These are phyloP conservation scores for Linyphia triangularis DNA, from an alignment of 2,888 invertebrate genomes.

Conservation along the genomic window DNA sequence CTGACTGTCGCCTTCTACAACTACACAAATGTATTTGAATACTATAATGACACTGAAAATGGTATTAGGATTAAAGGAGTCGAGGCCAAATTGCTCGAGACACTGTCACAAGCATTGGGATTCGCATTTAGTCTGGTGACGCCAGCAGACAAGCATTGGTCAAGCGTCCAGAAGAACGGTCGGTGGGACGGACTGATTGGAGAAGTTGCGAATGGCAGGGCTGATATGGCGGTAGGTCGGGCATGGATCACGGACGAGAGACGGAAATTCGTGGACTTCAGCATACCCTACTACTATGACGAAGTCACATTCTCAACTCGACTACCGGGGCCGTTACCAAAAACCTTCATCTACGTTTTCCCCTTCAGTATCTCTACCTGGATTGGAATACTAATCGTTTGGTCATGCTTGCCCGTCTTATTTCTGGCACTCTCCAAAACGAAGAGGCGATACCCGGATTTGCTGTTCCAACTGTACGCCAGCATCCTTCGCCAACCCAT, in stretches of 20 bases:
- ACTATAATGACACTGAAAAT: not conserved
- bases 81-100: not conserved
- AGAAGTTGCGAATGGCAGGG: not conserved
- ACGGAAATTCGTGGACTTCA: conserved; percentile 3
- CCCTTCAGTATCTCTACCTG: not conserved
- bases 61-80: not conserved
- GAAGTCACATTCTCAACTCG: conserved; percentile 6
- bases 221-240: not conserved
- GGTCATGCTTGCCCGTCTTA: not conserved
- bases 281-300: not conserved
- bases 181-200: not conserved
- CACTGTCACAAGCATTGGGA: not conserved
- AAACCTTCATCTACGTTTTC: not conserved
- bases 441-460: not conserved
- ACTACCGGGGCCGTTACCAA: not conserved
- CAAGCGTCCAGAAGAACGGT: not conserved
- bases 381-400: not conserved
- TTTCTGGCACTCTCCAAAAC: not conserved
- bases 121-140: not conserved
- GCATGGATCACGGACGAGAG: not conserved
- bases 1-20: not conserved
- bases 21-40: not conserved
- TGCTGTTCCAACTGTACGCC: not conserved
- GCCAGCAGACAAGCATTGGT: not conserved
- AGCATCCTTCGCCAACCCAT: not conserved